Evolutionary conservation across 2,888 invertebrate species (phyloP).

Genomic region (Synanthedon myopaeformis): DNA sequence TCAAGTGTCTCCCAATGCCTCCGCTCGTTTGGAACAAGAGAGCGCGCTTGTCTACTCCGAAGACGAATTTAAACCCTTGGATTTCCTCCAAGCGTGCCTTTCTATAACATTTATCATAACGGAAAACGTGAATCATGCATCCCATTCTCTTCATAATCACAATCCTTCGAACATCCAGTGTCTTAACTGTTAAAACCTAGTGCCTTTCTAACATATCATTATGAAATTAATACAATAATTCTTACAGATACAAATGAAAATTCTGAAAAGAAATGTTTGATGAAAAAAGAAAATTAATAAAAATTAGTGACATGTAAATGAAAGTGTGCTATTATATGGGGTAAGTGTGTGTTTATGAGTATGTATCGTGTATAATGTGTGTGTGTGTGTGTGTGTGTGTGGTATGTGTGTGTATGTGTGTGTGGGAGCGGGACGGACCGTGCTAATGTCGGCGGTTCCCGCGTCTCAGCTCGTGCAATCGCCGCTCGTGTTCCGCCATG

Average conservation of each 20-base stretch:
- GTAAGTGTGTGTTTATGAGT: background rate
- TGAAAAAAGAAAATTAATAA: no score
- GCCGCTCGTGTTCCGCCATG: slow-evolving; percentile 87
- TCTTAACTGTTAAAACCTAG: slow-evolving; percentile 34
- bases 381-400: slow-evolving; percentile 10
- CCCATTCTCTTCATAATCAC: slow-evolving; percentile 17
- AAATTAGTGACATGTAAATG: background rate
- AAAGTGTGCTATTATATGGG: background rate
- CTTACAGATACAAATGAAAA: slow-evolving; percentile 1
- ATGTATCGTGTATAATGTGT: slow-evolving; percentile 17
- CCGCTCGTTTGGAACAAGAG: slow-evolving; percentile 38
- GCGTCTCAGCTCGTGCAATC: slow-evolving; percentile 79
- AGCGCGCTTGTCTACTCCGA: slow-evolving; percentile 41
- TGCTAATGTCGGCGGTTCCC: slow-evolving; percentile 65
- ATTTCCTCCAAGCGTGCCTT: slow-evolving; percentile 67
- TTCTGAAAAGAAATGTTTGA: no score
- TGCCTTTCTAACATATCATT: slow-evolving; percentile 21
- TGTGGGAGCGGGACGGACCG: slow-evolving; percentile 51
- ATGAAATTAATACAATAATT: slow-evolving; percentile 12
- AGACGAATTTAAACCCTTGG: slow-evolving; percentile 60
- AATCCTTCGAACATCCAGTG: slow-evolving; percentile 22
- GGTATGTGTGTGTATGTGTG: slow-evolving; percentile 9
- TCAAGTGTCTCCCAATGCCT: slow-evolving; percentile 16
- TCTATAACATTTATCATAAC: slow-evolving; percentile 68
- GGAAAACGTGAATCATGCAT: slow-evolving; percentile 38